Percentiles rank a stretch among this genome's conserved stretches.
These are phyloP conservation scores for Tetragnatha versicolor DNA, from an alignment of 1,140 invertebrate genomes.

Conservation along the genomic window DNA sequence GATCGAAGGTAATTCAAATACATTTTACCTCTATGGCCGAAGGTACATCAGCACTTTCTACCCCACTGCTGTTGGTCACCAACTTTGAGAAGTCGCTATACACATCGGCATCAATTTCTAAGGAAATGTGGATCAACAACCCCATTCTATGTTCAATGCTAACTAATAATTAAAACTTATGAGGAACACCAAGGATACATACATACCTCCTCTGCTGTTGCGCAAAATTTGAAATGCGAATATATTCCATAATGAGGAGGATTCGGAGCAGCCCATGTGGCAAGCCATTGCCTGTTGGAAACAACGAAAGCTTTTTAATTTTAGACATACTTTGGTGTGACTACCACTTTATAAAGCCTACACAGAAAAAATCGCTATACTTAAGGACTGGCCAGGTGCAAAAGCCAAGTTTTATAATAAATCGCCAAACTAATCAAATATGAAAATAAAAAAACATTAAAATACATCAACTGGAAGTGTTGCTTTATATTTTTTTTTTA, in stretches of 20 bases:
- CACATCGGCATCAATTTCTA: constrained; percentile 71
- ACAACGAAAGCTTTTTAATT: not conserved
- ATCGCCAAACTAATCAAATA: too few species aligned
- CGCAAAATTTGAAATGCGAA: not conserved
- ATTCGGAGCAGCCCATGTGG: not conserved
- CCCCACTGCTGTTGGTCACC: constrained; percentile 70
- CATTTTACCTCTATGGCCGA: constrained; percentile 62
- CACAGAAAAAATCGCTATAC: too few species aligned
- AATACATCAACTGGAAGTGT: too few species aligned
- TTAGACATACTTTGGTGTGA: too few species aligned
- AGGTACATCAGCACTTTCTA: constrained; percentile 76
- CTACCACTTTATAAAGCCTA: too few species aligned
- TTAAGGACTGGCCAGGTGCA: too few species aligned
- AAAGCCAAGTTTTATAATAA: too few species aligned
- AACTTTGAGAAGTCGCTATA: constrained; percentile 68
- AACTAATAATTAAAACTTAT: not conserved
- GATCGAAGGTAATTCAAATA: too few species aligned
- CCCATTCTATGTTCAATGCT: not conserved
- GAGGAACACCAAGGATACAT: not conserved
- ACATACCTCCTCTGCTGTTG: not conserved
- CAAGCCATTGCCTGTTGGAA: not conserved
- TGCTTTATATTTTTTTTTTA: too few species aligned
- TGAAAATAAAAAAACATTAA: too few species aligned
- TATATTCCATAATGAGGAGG: constrained; percentile 6
- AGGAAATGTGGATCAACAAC: not conserved